Evolutionary conservation across 2,113 vertebrate genomes (phyloP), one percentile per base, ranked within the genome.

Genomic region (Promerops cafer): DNA sequence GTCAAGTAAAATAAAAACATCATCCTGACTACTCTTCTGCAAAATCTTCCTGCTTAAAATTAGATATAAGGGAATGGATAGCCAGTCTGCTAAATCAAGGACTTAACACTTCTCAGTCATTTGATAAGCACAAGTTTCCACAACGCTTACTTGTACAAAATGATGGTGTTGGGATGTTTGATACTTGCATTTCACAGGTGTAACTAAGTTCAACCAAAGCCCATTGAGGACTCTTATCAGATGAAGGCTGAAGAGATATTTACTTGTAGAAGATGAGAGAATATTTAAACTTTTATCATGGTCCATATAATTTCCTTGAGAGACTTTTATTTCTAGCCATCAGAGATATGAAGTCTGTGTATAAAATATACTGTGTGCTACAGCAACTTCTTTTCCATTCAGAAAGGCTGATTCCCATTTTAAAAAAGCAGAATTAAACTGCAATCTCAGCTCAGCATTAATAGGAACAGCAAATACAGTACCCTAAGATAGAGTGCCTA

Each of bases 381-480:
- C 28, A 69, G 84, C 24, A 70, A 52, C 82, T 83, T 83, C 26
- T 52, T 33, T 71, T 85, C n/a, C 16, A n/a, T 80, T 89, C 45
- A 53, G 47, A 94, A 90, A 74, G 22, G 24, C 39, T 13, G 21
- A 59, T 74, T 86, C 76, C 27, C 37, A 53, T 52, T 90, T 70
- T 30, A 11, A 85, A 50, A 92, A 86, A 92, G 56, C 33, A 71
- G 88, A 96, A 86, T 92, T 90, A 90, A 95, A 88, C 74, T 83
- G 90, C 12, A 3, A 81, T 76, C 68, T 95, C 82, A 91, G 47
- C 17, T 94, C 84, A 86, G 79, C 39, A 71, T 89, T 95, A 95
- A 92, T 56, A 49, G 56, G 76, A 39, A 92, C 47, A 93, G 90
- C 56, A 96, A 93, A 93, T 60, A 77, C 2, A 86, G 76, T 63